Conservation (phyloP, 2,888 invertebrate species). For the Drosophila subquinaria region DNA sequence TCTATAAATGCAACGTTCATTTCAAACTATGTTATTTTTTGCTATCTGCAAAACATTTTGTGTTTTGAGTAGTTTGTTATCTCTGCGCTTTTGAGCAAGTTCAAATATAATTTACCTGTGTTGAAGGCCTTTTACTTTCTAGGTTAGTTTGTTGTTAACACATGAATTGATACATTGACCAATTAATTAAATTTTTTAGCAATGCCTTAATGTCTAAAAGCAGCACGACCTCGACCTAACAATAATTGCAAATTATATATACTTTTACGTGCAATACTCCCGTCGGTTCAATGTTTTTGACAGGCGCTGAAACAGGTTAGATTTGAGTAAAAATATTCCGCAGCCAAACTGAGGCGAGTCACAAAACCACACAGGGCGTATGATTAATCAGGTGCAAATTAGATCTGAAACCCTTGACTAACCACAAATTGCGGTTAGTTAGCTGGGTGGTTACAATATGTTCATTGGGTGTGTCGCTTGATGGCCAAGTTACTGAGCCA, state of each 20-base stretch:
- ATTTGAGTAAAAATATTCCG: not conserved
- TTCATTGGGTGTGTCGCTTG: slow-evolving; percentile 12
- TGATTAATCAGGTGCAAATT: slow-evolving; percentile 54
- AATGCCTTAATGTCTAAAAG: not conserved
- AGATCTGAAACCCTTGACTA: slow-evolving; percentile 23
- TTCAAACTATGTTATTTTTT: not conserved
- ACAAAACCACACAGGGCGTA: slow-evolving; percentile 51
- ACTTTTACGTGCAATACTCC: slow-evolving; percentile 1
- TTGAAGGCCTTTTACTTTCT: not conserved
- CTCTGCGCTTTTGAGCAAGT: not conserved
- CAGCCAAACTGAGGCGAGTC: not conserved
- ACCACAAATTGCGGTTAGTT: slow-evolving; percentile 49
- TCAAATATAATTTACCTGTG: not conserved
- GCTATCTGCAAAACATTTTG: not conserved
- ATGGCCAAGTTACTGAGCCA: slow-evolving; percentile 25
- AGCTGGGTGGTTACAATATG: slow-evolving; percentile 4
- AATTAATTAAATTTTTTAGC: not conserved
- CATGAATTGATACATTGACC: not conserved
- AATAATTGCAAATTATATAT: not conserved
- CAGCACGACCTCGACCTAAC: slow-evolving; percentile 24
- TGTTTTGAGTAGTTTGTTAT: slow-evolving; percentile 3
- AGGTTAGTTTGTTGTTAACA: not conserved
- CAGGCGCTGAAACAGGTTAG: slow-evolving; percentile 20
- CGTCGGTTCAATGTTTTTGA: not conserved
- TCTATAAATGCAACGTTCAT: slow-evolving; percentile 1